Evolutionary conservation across 2,113 vertebrate genomes (phyloP).

Genomic region (Carettochelys insculpta): DNA sequence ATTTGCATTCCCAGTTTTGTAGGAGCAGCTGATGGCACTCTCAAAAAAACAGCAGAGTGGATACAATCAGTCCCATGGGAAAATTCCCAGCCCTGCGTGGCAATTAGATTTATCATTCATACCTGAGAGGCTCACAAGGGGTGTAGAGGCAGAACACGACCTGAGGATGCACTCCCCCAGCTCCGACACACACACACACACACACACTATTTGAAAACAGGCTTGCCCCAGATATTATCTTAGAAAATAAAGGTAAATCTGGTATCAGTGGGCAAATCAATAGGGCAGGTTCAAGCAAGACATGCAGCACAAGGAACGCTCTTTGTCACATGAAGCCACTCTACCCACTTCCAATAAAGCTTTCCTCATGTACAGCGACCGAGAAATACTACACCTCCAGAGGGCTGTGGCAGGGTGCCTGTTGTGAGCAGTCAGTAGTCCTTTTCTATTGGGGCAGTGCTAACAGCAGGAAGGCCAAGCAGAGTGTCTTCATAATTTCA

Average conservation of each 20-base stretch:
- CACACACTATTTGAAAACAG: background rate
- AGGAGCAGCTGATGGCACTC: background rate
- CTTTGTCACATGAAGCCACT: conserved; percentile 20
- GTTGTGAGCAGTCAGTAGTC: conserved; percentile 54
- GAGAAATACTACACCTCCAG: conserved; percentile 21
- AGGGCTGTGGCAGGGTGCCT: conserved; percentile 9
- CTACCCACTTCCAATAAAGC: conserved; percentile 53
- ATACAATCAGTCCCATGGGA: background rate
- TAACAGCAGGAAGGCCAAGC: conserved; percentile 31
- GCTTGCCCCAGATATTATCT: background rate
- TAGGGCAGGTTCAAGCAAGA: background rate
- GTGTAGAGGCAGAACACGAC: background rate
- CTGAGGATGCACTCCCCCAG: background rate
- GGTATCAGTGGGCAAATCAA: background rate
- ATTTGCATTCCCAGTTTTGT: background rate
- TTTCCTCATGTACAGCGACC: conserved; percentile 36
- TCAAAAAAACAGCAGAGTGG: background rate
- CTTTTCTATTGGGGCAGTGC: background rate
- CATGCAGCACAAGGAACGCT: background rate
- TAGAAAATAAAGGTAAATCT: background rate
- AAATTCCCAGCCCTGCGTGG: background rate
- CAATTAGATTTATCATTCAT: background rate
- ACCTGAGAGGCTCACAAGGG: background rate
- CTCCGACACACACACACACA: background rate
- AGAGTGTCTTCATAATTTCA: conserved; percentile 82